Conservation (phyloP, 2,888 invertebrate species). For the Polietes domitor region DNA sequence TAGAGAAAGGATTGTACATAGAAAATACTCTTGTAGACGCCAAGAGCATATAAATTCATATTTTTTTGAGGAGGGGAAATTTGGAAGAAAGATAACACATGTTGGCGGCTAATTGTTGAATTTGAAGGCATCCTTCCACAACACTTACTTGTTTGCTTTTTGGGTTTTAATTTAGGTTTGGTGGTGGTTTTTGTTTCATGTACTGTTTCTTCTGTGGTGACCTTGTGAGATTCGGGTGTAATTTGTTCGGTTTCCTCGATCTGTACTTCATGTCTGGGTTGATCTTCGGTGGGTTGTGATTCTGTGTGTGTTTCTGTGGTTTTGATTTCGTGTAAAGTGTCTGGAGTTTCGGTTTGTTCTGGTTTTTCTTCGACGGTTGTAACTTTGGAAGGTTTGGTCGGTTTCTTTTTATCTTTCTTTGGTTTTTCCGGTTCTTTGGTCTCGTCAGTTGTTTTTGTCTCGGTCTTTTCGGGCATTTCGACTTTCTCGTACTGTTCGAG, state of each 20-base stretch:
- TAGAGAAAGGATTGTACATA: conserved; percentile 34
- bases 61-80: conserved; percentile 29
- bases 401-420: conserved; percentile 78
- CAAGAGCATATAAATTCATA: conserved; percentile 25
- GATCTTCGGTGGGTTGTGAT: conserved; percentile 69
- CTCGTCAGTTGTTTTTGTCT: conserved; percentile 72
- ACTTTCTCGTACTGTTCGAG: conserved; percentile 80
- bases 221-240: conserved; percentile 79
- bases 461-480: conserved; percentile 73
- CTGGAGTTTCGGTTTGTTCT: conserved; percentile 67
- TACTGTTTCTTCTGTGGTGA: conserved; percentile 76
- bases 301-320: conserved; percentile 71
- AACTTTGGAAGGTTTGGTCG: conserved; percentile 72
- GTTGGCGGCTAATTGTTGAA: conserved; percentile 34
- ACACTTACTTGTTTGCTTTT: conserved; percentile 81
- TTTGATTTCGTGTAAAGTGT: conserved; percentile 68
- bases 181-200: conserved; percentile 79
- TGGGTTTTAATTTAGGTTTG: conserved; percentile 79
- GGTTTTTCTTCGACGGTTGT: conserved; percentile 65
- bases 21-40: conserved; percentile 36
- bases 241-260: conserved; percentile 81
- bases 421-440: conserved; percentile 64
- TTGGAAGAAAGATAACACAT: conserved; percentile 30
- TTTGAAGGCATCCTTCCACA: conserved; percentile 50
- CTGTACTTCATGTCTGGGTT: conserved; percentile 72